Base-by-base conservation (phyloP, 2,797 vertebrate species). In the Sus cebifrons region DNA sequence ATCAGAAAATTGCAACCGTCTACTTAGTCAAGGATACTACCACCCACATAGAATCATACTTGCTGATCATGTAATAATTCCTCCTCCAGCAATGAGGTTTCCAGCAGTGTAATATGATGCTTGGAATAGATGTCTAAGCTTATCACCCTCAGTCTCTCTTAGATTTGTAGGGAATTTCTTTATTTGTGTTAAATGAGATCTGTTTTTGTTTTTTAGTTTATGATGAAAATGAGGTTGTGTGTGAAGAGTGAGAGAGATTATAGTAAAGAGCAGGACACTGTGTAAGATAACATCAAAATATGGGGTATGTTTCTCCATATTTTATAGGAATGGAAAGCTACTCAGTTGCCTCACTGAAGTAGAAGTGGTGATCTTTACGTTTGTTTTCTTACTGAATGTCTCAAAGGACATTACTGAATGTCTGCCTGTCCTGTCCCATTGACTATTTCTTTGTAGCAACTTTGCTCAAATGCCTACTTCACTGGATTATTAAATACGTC, bases 11-110 rank as follows among this genome's bases (percentile, higher is more conserved):
- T 82, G 29, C 54, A 96, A 2, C 95, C 84, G 13, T 64, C 67
- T 94, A 95, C 84, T 96, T 95, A 78, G 73, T 86, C 32, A 67
- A 78, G 32, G 36, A 73, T 95, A 70, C 49, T 93, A 1, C 2
- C 29, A 3, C 73, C 40, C 92, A 71, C 56, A 70, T 65, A 52
- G 64, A 96, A 92, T 78, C n/a, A 0, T 27, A 79, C 97, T 52
- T 95, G 62, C 64, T 58, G 14, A 49, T 65, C 36, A 62, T 20
- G 18, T 68, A 65, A 70, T 82, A 56, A 87, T 95, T 95, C 95
- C 92, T 87, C 75, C 21, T 36, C 40, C 20, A 94, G 44, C 49
- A 62, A 49, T 60, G 81, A 93, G 15, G 32, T 75, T 64, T 18
- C 75, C 44, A 87, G 40, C 27, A 20, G 20, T 58, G 27, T 68